Conservation (phyloP, 1,140 invertebrate species). For the Drosophila obscura region DNA sequence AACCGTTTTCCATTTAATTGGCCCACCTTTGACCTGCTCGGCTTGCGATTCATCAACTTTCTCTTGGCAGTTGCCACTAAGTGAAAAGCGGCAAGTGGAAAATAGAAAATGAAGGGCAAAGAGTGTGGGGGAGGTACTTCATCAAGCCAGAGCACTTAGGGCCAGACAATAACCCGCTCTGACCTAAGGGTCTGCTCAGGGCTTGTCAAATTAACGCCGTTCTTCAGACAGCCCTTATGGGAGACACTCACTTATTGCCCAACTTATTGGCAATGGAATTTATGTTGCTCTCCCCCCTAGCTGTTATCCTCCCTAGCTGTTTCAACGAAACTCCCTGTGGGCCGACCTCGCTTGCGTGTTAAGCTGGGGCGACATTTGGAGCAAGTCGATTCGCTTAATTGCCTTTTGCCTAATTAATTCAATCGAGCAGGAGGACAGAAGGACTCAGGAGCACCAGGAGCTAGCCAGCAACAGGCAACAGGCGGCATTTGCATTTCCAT, state of each 20-base stretch:
- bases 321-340: slow-evolving; percentile 24
- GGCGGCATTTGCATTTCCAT: slow-evolving; percentile 49
- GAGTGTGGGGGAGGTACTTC: slow-evolving; percentile 25
- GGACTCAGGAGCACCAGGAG: slow-evolving; percentile 11
- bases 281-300: slow-evolving; percentile 31
- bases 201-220: slow-evolving; percentile 69
- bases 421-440: slow-evolving; percentile 39
- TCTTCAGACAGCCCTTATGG: slow-evolving; percentile 54
- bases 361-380: slow-evolving; percentile 48
- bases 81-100: slow-evolving; percentile 30
- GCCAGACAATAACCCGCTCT: slow-evolving; percentile 14
- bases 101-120: slow-evolving; percentile 21
- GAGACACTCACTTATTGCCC: slow-evolving; percentile 55
- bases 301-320: not conserved
- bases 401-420: slow-evolving; percentile 81
- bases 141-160: slow-evolving; percentile 53
- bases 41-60: slow-evolving; percentile 53
- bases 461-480: slow-evolving; percentile 40
- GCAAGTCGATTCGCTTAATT: slow-evolving; percentile 76
- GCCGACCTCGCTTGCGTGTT: slow-evolving; percentile 57
- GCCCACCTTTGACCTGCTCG: slow-evolving; percentile 1
- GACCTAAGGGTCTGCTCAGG: slow-evolving; percentile 4
- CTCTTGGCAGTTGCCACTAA: slow-evolving; percentile 1
- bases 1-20: slow-evolving; percentile 77
- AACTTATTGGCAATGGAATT: slow-evolving; percentile 60